Conservation (phyloP, 1,140 invertebrate species). For the Atta texana region DNA sequence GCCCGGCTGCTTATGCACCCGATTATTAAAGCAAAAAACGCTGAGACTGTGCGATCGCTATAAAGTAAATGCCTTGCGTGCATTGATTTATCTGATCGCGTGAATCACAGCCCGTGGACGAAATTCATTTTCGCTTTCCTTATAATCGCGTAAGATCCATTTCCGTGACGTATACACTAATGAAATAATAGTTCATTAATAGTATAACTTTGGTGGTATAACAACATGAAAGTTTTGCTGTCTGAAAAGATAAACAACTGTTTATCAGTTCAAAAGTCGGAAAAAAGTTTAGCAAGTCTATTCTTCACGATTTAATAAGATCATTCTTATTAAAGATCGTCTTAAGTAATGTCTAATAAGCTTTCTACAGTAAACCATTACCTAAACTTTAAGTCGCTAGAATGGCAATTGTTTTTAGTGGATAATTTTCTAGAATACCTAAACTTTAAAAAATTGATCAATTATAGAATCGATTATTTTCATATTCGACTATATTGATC, state of each 20-base stretch:
- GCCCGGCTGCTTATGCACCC: constrained; percentile 37
- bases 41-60: constrained; percentile 23
- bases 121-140: constrained; percentile 48
- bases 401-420: no score
- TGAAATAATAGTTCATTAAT: constrained; percentile 32
- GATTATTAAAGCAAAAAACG: constrained; percentile 65
- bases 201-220: neutral
- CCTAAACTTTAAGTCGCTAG: no score
- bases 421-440: no score
- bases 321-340: no score
- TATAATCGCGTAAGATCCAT: neutral
- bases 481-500: no score
- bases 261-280: neutral
- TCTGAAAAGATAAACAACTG: neutral
- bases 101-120: constrained; percentile 48
- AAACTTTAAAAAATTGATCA: no score
- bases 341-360: no score
- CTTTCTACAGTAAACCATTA: no score
- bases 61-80: constrained; percentile 50
- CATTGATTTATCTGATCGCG: constrained; percentile 67
- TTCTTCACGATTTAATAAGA: no score
- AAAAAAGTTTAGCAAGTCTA: neutral
- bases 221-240: neutral
- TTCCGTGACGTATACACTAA: neutral
- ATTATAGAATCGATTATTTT: no score